phyloP scores from a whole-genome alignment of 2,888 invertebrate species.

The Mimachlamys varia region DNA sequence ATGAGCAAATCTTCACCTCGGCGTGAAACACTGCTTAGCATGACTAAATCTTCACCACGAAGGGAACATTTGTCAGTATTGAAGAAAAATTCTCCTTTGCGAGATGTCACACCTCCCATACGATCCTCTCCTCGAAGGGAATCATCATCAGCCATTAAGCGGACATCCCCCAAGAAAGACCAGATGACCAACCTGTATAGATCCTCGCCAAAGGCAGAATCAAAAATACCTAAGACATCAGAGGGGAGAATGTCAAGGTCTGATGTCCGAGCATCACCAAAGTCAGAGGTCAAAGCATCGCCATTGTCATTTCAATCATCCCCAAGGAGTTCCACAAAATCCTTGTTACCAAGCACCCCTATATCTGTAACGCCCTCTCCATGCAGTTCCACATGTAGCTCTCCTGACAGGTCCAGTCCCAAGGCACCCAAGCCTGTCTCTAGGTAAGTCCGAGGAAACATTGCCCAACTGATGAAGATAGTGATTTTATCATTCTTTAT shows the following conservation, averaged over 20 bases:
- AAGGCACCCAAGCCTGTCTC: background rate
- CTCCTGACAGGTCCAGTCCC: background rate
- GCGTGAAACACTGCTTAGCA: background rate
- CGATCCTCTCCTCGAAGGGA: slow-evolving; percentile 14
- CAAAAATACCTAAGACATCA: background rate
- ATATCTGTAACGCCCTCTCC: background rate
- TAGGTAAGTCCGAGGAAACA: background rate
- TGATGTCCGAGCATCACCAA: background rate
- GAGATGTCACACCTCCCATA: background rate
- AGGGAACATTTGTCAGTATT: background rate
- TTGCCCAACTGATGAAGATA: too few species aligned
- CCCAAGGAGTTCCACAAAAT: background rate
- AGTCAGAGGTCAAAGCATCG: background rate
- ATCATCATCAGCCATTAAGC: background rate
- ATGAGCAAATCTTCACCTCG: slow-evolving; percentile 4
- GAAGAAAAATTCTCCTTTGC: background rate
- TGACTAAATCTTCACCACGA: background rate
- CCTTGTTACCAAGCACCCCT: background rate
- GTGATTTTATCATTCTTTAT: too few species aligned
- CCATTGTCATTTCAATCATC: background rate
- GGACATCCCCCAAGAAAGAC: background rate
- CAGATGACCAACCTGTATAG: background rate
- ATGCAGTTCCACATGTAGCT: slow-evolving; percentile 9
- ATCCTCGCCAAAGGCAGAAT: background rate
- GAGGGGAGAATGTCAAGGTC: background rate